Conservation (phyloP, 92 coral and sea anemone genomes). For the Metridium senile region DNA sequence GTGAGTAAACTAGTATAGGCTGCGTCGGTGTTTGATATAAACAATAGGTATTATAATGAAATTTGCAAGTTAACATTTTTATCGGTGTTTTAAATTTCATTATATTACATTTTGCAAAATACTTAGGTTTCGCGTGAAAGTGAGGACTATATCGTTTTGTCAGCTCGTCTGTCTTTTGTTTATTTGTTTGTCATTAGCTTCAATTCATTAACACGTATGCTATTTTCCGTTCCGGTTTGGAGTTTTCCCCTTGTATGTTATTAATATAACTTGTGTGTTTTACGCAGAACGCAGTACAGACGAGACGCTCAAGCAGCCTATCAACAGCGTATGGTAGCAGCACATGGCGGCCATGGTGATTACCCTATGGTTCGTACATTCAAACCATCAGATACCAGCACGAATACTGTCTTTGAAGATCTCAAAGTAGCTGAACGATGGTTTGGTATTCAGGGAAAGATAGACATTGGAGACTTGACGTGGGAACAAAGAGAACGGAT, state of each 20-base stretch:
- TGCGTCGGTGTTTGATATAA: too few relatives aligned
- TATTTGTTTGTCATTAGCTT: too few relatives aligned
- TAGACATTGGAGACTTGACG: slow-evolving; percentile 89
- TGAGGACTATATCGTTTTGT: too few relatives aligned
- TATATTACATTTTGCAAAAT: too few relatives aligned
- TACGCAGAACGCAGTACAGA: slow-evolving; percentile 83
- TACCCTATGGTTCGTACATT: slow-evolving; percentile 95
- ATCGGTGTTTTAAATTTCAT: too few relatives aligned
- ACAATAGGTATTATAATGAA: too few relatives aligned
- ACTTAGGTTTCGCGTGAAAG: too few relatives aligned
- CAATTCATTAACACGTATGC: too few relatives aligned
- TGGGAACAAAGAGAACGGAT: slow-evolving; percentile 99
- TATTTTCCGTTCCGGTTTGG: background rate
- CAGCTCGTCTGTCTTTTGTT: too few relatives aligned
- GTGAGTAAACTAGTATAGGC: too few relatives aligned
- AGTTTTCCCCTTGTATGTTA: background rate
- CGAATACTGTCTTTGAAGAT: slow-evolving; percentile 95
- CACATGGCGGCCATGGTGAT: slow-evolving; percentile 82
- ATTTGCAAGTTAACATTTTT: too few relatives aligned
- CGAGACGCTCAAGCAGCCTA: slow-evolving; percentile 93
- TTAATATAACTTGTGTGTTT: background rate
- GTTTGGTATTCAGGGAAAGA: slow-evolving; percentile 93
- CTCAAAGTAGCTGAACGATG: slow-evolving; percentile 95
- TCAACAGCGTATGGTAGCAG: slow-evolving; percentile 95
- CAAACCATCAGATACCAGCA: slow-evolving; percentile 85